phyloP scores from a whole-genome alignment of 2,888 invertebrate genomes.

The Drosophila mulleri region DNA sequence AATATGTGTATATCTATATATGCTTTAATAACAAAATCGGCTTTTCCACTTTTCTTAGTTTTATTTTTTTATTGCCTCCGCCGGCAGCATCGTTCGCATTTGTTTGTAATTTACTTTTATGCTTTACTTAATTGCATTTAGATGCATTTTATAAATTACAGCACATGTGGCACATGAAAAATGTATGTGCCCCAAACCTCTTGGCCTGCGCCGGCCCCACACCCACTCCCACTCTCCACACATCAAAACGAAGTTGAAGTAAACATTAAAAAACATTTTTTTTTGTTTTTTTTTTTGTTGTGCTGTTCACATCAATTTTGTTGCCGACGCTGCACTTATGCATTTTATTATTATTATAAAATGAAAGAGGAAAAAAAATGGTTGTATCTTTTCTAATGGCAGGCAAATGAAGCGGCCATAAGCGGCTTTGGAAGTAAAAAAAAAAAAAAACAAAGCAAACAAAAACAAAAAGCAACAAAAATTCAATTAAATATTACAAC shows the following conservation, averaged over 20 bases:
- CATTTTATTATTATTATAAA: slow-evolving; percentile 63
- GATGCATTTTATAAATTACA: slow-evolving; percentile 82
- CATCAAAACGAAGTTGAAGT: slow-evolving; percentile 51
- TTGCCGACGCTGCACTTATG: slow-evolving; percentile 70
- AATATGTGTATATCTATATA: slow-evolving; percentile 38
- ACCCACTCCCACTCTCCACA: not conserved
- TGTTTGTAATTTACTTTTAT: slow-evolving; percentile 81
- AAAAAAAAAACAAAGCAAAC: slow-evolving; percentile 13
- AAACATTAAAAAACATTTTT: slow-evolving; percentile 44
- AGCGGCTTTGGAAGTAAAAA: slow-evolving; percentile 49
- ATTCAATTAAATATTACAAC: slow-evolving; percentile 81
- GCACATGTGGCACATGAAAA: slow-evolving; percentile 54
- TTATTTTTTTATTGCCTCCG: slow-evolving; percentile 7
- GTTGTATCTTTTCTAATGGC: slow-evolving; percentile 73
- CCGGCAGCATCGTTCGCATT: slow-evolving; percentile 70
- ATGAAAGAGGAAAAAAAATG: slow-evolving; percentile 17
- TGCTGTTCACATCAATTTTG: slow-evolving; percentile 49
- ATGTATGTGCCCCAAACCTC: slow-evolving; percentile 1
- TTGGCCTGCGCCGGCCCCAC: not conserved
- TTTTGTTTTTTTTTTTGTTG: not conserved
- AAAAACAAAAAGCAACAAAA: slow-evolving; percentile 35
- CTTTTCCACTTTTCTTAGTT: slow-evolving; percentile 35
- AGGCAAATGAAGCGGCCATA: slow-evolving; percentile 66
- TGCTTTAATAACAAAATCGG: slow-evolving; percentile 68
- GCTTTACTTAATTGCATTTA: slow-evolving; percentile 82